Percentiles rank a stretch among this genome's conserved stretches.
Conservation (phyloP, 1,140 invertebrate genomes). For the Tetragnatha versicolor region DNA sequence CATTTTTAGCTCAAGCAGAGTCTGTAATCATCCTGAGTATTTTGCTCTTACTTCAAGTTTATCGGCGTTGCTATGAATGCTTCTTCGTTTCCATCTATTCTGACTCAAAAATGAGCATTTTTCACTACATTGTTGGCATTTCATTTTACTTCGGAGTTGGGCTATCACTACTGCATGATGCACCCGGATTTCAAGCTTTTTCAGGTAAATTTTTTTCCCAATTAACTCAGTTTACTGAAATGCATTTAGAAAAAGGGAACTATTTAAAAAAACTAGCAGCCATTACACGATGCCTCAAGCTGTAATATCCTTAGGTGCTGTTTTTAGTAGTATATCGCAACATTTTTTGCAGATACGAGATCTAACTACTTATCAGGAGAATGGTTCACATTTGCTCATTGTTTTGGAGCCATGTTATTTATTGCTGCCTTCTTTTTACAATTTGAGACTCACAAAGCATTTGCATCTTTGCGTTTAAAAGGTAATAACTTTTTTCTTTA, state of each 20-base stretch:
- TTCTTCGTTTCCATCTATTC: constrained; percentile 79
- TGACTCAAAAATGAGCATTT: constrained; percentile 77
- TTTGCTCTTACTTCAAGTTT: constrained; percentile 74
- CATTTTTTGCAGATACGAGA: background rate
- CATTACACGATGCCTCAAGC: too few relatives aligned
- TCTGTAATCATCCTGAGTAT: constrained; percentile 69
- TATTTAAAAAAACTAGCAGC: too few relatives aligned
- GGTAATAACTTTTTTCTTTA: too few relatives aligned
- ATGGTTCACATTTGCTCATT: constrained; percentile 19
- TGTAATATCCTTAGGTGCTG: too few relatives aligned
- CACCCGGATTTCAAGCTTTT: constrained; percentile 71
- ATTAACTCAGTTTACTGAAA: too few relatives aligned
- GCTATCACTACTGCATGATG: constrained; percentile 74
- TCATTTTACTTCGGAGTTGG: constrained; percentile 77
- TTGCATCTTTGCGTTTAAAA: constrained; percentile 15
- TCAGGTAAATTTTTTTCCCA: constrained; percentile 18
- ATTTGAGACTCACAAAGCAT: constrained; percentile 1
- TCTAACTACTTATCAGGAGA: background rate
- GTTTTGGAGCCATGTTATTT: constrained; percentile 1
- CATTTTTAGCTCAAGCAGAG: constrained; percentile 68
- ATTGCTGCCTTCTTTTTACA: constrained; percentile 14
- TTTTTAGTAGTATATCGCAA: too few relatives aligned
- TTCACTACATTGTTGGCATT: constrained; percentile 77
- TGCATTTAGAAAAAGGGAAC: too few relatives aligned
- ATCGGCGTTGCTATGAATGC: constrained; percentile 77